phyloP scores from a whole-genome alignment of 2,113 vertebrate species.

The Solenodon paradoxus region DNA sequence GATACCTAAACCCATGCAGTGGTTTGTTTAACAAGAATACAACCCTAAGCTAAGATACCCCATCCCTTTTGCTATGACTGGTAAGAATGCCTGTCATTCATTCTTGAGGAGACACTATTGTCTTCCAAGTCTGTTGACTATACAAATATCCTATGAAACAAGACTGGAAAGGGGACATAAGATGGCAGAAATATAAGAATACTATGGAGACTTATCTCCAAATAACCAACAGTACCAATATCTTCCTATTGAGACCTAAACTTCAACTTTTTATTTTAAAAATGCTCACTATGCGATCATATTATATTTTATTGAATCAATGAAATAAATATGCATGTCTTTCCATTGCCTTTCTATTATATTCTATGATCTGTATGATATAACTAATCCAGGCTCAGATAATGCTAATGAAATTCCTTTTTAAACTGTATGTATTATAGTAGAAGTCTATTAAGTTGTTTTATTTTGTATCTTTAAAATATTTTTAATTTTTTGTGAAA shows the following conservation, averaged over 20 bases:
- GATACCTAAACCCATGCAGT: too few relatives aligned
- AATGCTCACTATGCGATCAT: not conserved
- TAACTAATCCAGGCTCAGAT: not conserved
- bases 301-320: not conserved
- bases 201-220: not conserved
- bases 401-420: not conserved
- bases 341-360: not conserved
- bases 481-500: not conserved
- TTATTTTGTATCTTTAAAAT: not conserved
- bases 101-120: not conserved
- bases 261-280: not conserved
- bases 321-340: not conserved
- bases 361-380: not conserved
- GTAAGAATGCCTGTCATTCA: not conserved
- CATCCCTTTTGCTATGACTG: not conserved
- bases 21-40: not conserved
- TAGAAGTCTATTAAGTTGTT: not conserved
- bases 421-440: not conserved
- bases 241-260: not conserved
- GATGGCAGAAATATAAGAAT: not conserved
- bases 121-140: not conserved
- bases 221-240: not conserved
- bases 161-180: not conserved
- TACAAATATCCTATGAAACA: not conserved
- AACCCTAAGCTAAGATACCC: not conserved